phyloP scores from a whole-genome alignment of 2,797 vertebrate species.

The Sylvilagus floridanus region DNA sequence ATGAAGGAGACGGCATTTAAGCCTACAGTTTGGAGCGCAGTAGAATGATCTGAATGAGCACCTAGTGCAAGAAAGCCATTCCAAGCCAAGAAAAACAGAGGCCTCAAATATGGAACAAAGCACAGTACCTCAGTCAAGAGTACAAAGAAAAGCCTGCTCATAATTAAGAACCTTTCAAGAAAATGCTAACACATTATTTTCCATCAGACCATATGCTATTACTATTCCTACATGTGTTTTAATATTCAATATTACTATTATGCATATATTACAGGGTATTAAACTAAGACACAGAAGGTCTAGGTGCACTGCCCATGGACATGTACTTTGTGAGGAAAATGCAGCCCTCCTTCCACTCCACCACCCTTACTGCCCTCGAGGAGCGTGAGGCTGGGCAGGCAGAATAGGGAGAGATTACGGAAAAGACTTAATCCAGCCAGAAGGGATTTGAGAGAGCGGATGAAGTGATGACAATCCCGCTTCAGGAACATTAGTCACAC shows the following conservation, averaged over 20 bases:
- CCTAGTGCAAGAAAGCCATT: background rate
- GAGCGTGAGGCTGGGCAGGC: background rate
- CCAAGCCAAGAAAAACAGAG: background rate
- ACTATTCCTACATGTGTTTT: background rate
- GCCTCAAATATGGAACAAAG: background rate
- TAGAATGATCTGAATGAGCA: background rate
- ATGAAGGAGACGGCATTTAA: background rate
- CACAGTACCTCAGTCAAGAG: background rate
- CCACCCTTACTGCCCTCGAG: background rate
- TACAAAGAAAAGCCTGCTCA: background rate
- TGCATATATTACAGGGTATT: constrained; percentile 15
- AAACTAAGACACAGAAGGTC: constrained; percentile 9
- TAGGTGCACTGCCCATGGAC: constrained; percentile 38
- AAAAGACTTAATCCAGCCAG: constrained; percentile 3
- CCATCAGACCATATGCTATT: background rate
- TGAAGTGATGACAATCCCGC: constrained; percentile 24
- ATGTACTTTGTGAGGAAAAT: background rate
- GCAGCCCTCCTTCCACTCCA: background rate
- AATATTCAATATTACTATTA: background rate
- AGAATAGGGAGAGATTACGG: background rate
- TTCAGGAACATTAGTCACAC: constrained; percentile 4
- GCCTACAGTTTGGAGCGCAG: background rate
- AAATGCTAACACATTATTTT: background rate
- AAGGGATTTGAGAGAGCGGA: background rate
- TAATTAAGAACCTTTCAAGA: constrained; percentile 4